Evolutionary conservation across 2,888 invertebrate genomes (phyloP).

Genomic region (Blastobasis lacticolella): DNA sequence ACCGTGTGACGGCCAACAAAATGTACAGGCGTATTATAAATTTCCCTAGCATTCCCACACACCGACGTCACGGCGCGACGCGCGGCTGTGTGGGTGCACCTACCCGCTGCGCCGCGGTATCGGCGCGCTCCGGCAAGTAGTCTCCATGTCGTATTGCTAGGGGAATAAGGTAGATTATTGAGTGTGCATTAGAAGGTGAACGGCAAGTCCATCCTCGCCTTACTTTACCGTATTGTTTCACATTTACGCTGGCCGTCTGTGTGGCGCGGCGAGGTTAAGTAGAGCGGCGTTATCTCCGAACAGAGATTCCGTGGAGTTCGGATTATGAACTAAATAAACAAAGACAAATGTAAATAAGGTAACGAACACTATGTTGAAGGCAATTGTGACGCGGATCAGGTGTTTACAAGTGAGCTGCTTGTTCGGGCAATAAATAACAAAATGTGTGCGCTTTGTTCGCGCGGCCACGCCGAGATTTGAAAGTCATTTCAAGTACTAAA

Average conservation of each 20-base stretch:
- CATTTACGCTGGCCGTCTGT: constrained; percentile 61
- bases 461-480: no score
- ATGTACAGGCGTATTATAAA: constrained; percentile 62
- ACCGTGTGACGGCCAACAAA: constrained; percentile 41
- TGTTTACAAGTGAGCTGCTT: no score
- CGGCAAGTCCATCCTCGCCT: constrained; percentile 52
- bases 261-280: constrained; percentile 69
- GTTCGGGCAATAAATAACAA: no score
- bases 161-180: constrained; percentile 25
- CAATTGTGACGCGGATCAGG: no score
- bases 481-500: no score
- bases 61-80: constrained; percentile 30
- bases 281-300: constrained; percentile 72
- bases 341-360: constrained; percentile 7
- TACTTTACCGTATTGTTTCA: constrained; percentile 73
- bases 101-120: constrained; percentile 19
- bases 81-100: constrained; percentile 45
- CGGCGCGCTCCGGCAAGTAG: constrained; percentile 6
- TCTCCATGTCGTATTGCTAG: constrained; percentile 23
- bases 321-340: constrained; percentile 43
- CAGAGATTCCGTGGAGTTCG: constrained; percentile 64
- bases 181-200: constrained; percentile 18
- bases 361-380: not conserved
- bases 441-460: no score
- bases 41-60: constrained; percentile 69